phyloP scores from a whole-genome alignment of 2,113 vertebrate genomes.

The Pseudopipra pipra region DNA sequence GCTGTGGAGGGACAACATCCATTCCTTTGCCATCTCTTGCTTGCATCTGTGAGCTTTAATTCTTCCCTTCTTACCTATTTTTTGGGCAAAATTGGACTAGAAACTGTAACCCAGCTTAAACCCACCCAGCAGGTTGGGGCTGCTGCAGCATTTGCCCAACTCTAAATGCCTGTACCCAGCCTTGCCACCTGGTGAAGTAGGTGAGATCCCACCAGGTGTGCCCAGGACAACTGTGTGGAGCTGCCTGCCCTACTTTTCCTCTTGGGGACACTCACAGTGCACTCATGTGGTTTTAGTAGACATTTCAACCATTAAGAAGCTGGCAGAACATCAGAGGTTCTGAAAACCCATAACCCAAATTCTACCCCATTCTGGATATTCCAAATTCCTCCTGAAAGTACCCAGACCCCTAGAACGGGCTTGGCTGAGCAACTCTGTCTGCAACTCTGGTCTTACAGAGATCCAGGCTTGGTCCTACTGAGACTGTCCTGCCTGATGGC shows the following conservation, averaged over 20 bases:
- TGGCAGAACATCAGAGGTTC: background rate
- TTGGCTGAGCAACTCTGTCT: background rate
- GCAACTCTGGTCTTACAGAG: background rate
- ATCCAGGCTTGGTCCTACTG: background rate
- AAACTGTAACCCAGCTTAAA: background rate
- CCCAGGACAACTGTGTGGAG: background rate
- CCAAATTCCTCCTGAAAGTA: background rate
- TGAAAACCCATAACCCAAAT: background rate
- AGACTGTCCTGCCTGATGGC: background rate
- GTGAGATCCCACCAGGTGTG: background rate
- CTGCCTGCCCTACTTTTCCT: background rate
- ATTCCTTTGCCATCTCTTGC: background rate
- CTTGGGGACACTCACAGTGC: background rate
- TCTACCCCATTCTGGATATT: background rate
- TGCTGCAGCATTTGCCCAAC: background rate
- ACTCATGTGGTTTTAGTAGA: background rate
- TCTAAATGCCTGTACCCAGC: fast-evolving
- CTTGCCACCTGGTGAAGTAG: fast-evolving
- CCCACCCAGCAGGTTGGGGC: background rate
- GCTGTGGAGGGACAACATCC: background rate
- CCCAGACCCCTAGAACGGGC: fast-evolving
- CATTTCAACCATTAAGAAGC: background rate
- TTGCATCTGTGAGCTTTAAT: background rate
- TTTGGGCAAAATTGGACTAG: background rate
- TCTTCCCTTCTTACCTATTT: background rate